Evolutionary conservation across 2,797 vertebrate species (phyloP), one percentile per base, ranked within the genome.

Genomic region (Rhinatrema bivittatum): DNA sequence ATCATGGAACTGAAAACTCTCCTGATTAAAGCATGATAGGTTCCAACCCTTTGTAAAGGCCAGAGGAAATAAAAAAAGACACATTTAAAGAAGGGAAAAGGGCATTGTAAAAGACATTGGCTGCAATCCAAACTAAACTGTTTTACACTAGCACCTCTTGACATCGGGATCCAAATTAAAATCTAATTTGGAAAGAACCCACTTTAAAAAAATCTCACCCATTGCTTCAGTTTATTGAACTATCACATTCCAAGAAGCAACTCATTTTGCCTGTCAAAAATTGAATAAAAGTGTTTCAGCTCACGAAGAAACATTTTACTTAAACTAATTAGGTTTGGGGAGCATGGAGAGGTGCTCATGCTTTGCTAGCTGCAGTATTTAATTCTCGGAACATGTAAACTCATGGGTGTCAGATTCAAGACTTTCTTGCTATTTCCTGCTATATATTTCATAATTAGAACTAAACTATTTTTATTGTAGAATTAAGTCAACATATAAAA

Each of bases 181-280:
- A 74, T 62, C 63, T 65, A 71, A 82, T 83, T 80, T 81, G 61
- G 52, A n/a, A n/a, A n/a, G n/a, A n/a, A n/a, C n/a, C n/a, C n/a
- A n/a, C n/a, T n/a, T n/a, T n/a, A n/a, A n/a, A n/a, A n/a, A n/a
- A 70, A 74, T 32, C 55, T 69, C 47, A 67, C 53, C 79, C 75
- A 70, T 78, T 79, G 68, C 53, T 75, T 68, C 56, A 71, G 70
- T 75, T 76, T 81, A 46, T 65, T 63, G 62, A 73, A 65, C 32
- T 59, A 74, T 67, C 74, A 67, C 63, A 71, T 90, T 85, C 72
- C 72, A 89, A 88, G 90, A 87, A 69, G 82, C 68, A 75, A 78
- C 79, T 87, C 86, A 91, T 91, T 89, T 75, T 87, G 79, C 76
- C 86, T 86, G 84, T 86, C 85, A 88, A 76, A 78, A 64, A 71